These are phyloP conservation scores for Polymixis lichenea DNA, from an alignment of 2,888 invertebrate species.

Conservation along the genomic window DNA sequence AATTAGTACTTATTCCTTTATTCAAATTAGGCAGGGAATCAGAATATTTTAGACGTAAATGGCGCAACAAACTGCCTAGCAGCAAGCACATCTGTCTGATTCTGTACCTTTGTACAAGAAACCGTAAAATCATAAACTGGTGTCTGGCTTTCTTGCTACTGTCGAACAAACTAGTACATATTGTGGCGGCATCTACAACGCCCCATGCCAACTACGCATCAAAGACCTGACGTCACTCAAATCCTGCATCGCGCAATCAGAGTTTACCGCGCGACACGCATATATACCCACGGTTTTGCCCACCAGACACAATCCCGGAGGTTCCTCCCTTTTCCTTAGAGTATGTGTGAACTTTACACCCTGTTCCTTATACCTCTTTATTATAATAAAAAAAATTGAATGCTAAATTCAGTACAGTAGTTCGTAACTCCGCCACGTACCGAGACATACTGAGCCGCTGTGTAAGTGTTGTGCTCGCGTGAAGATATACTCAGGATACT, in stretches of 20 bases:
- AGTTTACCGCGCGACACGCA: no score
- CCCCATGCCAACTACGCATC: no score
- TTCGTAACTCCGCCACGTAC: background rate
- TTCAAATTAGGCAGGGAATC: background rate
- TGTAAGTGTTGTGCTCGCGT: background rate
- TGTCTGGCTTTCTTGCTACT: background rate
- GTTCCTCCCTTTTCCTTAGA: no score
- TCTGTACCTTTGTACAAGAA: background rate
- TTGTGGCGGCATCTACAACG: no score
- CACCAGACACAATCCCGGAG: no score
- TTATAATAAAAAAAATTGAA: background rate
- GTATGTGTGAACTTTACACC: no score
- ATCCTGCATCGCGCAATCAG: no score
- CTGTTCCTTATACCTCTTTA: no score
- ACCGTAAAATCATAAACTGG: background rate
- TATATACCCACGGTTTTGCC: no score
- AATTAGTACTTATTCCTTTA: background rate
- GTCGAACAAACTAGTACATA: background rate
- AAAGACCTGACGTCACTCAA: no score
- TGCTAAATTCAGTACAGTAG: no score
- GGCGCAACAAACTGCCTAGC: background rate
- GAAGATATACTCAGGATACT: background rate
- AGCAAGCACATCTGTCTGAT: background rate
- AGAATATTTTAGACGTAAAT: background rate
- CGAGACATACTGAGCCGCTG: background rate